Evolutionary conservation across 2,797 vertebrate species (phyloP), one percentile per base, ranked within the genome.

Genomic region (Myripristis murdjan): DNA sequence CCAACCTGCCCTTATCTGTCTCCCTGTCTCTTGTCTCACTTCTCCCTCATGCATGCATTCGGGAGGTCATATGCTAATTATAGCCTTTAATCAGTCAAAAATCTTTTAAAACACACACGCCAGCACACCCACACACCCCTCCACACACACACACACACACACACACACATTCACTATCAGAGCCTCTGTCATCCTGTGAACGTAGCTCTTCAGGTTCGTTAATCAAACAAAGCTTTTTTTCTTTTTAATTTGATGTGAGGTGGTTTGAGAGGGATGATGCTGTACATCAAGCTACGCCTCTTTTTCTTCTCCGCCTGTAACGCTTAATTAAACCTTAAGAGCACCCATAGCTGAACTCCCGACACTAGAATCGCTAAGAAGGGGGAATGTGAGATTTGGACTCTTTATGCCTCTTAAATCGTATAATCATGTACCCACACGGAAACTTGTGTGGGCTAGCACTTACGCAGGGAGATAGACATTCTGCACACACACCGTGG

Each of bases 321-420:
- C 26, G 55, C 60, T 60, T 74, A 57, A 75, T 82, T 69, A 75
- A 80, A 62, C 33, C 11, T 24, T 5, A 31, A 55, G 43, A 70
- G 66, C 70, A 52, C 49, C 41, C 49, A 46, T 51, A 41, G 48
- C 52, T 44, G 61, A n/a, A 64, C 66, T 59, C 2, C 0, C 6
- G 49, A n/a, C 35, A 16, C 59, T 53, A 23, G 47, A 60, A n/a
- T n/a, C n/a, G n/a, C n/a, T n/a, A n/a, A n/a, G n/a, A 65, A 12
- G 64, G 26, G 5, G 1, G 37, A 37, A 52, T 59, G 31, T n/a
- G 24, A 57, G 31, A 55, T 54, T 14, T 26, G 1, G 14, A 28
- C 23, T n/a, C n/a, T n/a, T n/a, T n/a, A n/a, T n/a, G n/a, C n/a
- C n/a, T n/a, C n/a, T n/a, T 31, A 49, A 64, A 49, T 56, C 7